Evolutionary conservation across 2,113 vertebrate species (phyloP), one percentile per base, ranked within the genome.

Genomic region (Labeo rohita): DNA sequence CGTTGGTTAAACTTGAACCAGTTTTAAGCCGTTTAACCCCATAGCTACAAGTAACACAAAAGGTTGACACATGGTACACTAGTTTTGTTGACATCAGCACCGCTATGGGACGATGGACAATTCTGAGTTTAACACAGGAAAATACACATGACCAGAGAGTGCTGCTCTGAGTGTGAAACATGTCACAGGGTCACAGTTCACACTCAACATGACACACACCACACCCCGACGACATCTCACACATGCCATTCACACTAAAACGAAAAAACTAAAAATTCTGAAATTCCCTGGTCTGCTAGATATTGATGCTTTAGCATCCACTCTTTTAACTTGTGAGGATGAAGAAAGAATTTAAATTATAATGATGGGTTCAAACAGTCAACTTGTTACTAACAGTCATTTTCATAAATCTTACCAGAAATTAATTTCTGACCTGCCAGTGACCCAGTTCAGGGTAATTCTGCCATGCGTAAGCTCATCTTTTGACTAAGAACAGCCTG

Each of bases 151-250:
- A 49, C 13, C 59, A 49, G 59, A 47, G 39, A 63, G 56, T 47
- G 78, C 15, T 80, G 56, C 78, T 80, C 1, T 16, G 13, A 72
- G 39, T 50, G 52, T 63, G 52, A 28, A 59, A 72, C 15, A 59
- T 68, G 8, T 45, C 61, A 3, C 54, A 3, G 6, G 54, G 16
- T 61, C 56, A 61, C 56, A 2, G 18, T 15, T 39, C 18, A 23
- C 75, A 65, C 84, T 66, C 7, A 43, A 45, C 73, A 77, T 75
- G 59, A 65, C 74, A 79, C 72, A 52, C 43, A 78, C 72, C 85
- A 87, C 72, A 54, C 79, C 79, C 43, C 13, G 2, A 49, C 59
- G 49, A 65, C 43, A 59, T 78, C 50, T 23, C 59, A 56, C n/a
- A 76, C 28, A 56, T 54, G 50, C 16, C 34, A 66, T 61, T 78